phyloP scores from a whole-genome alignment of 2,797 vertebrate species.

The Zenarchopterus dispar region DNA sequence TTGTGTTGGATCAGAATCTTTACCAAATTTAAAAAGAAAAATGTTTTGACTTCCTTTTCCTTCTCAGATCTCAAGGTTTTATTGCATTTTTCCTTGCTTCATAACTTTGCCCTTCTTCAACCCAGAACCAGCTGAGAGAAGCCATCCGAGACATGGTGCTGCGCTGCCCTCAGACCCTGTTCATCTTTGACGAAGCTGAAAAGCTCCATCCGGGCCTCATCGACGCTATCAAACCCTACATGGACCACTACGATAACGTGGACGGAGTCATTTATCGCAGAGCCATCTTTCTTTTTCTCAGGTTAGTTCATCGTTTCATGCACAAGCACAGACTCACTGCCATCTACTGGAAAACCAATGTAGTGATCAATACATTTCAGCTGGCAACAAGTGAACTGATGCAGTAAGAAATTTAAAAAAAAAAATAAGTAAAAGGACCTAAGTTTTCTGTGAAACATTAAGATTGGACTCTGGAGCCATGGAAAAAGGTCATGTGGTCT shows the following conservation, averaged over 20 bases:
- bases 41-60: neutral
- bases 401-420: no score
- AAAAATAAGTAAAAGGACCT: no score
- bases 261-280: constrained; percentile 75
- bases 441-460: no score
- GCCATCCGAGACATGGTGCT: constrained; percentile 85
- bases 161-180: constrained; percentile 88
- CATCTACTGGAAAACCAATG: no score
- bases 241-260: constrained; percentile 80
- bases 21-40: no score
- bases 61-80: neutral
- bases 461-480: no score
- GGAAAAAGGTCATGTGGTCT: no score
- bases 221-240: constrained; percentile 87
- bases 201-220: constrained; percentile 92
- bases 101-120: neutral
- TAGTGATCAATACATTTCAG: no score
- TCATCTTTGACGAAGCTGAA: constrained; percentile 96
- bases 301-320: constrained; percentile 75
- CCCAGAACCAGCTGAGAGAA: constrained; percentile 86
- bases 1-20: neutral
- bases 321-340: no score
- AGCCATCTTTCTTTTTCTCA: constrained; percentile 94
- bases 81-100: neutral
- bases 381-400: no score